These are phyloP conservation scores for Tarsius wallacei DNA, from an alignment of 2,797 vertebrate species.

Conservation along the genomic window DNA sequence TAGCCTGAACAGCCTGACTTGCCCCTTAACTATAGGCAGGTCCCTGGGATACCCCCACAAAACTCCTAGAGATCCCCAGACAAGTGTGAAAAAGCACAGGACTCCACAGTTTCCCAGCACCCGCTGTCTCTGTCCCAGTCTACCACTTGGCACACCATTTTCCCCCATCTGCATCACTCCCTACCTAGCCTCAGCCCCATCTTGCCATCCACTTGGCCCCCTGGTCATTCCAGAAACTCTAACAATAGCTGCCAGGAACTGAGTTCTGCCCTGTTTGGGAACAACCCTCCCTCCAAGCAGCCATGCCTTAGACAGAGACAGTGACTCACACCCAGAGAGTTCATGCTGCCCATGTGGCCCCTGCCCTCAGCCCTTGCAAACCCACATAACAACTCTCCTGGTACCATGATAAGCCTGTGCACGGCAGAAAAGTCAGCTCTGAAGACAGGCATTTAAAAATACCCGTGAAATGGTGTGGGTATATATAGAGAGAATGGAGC, in stretches of 20 bases:
- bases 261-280: neutral
- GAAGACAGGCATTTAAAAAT: conserved; percentile 80
- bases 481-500: conserved; percentile 71
- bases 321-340: too few species aligned
- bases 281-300: fast-evolving
- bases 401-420: neutral
- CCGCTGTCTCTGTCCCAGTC: neutral
- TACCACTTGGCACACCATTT: fast-evolving
- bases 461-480: conserved; percentile 69
- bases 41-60: neutral
- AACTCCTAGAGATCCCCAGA: neutral
- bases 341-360: fast-evolving
- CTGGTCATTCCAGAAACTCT: neutral
- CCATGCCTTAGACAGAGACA: neutral
- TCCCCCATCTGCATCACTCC: neutral
- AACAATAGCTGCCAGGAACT: neutral
- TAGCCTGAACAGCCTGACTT: fast-evolving
- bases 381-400: neutral
- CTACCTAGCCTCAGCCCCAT: neutral
- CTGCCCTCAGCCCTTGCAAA: neutral
- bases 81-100: too few species aligned
- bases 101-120: fast-evolving
- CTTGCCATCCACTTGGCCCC: neutral
- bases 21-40: neutral
- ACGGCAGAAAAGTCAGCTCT: conserved; percentile 31